Conservation (phyloP, 1,140 invertebrate species). For the Macrosteles quadrilineatus region DNA sequence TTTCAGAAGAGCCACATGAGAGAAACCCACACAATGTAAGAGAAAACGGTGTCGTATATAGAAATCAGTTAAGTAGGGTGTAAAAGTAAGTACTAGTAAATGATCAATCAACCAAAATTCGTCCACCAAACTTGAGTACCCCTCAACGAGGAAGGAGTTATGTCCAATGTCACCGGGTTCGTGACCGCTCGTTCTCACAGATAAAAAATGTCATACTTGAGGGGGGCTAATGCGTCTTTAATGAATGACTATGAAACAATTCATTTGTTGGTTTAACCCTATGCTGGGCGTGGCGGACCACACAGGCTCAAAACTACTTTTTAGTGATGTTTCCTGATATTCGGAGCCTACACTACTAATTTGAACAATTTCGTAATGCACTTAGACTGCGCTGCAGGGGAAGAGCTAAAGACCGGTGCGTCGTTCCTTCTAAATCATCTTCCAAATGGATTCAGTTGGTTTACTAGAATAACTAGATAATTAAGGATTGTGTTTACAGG, state of each 20-base stretch:
- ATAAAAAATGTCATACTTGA: background rate
- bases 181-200: too few species aligned
- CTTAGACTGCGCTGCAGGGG: background rate
- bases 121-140: too few species aligned
- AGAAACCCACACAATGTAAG: too few species aligned
- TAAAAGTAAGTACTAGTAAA: too few species aligned
- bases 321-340: constrained; percentile 14
- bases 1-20: too few species aligned
- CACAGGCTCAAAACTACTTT: constrained; percentile 2
- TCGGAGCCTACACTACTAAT: background rate
- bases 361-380: background rate
- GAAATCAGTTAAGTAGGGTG: too few species aligned
- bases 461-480: too few species aligned
- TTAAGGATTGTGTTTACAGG: too few species aligned
- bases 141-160: too few species aligned
- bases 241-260: constrained; percentile 14
- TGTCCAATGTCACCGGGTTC: too few species aligned
- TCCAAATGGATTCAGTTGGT: background rate
- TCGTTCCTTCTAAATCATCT: background rate
- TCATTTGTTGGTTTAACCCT: constrained; percentile 16
- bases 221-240: constrained; percentile 2
- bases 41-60: too few species aligned
- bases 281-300: background rate
- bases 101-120: too few species aligned
- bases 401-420: background rate